Percentiles rank a stretch among this genome's conserved stretches.
These are phyloP conservation scores for Amphiprion ocellaris DNA, from an alignment of 2,113 vertebrate species.

Conservation along the genomic window DNA sequence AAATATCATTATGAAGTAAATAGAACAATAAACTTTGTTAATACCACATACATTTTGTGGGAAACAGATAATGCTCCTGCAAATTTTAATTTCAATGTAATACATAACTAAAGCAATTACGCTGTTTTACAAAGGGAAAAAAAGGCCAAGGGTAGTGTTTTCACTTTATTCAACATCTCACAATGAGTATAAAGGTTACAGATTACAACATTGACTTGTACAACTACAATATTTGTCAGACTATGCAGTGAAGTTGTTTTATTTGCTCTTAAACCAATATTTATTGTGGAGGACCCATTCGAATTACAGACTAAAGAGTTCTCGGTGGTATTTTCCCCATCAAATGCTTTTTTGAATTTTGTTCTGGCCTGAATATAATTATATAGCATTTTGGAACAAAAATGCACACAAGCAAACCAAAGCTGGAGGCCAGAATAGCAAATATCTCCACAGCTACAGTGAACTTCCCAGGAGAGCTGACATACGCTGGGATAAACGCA, in stretches of 20 bases:
- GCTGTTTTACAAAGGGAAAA: too few relatives aligned
- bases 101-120: too few relatives aligned
- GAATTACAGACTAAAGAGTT: neutral
- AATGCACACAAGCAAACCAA: conserved; percentile 70
- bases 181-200: neutral
- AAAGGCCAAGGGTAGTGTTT: too few relatives aligned
- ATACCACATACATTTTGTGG: too few relatives aligned
- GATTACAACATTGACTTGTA: neutral
- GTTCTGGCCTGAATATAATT: conserved; percentile 73
- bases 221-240: neutral
- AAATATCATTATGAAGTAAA: too few relatives aligned
- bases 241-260: neutral
- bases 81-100: too few relatives aligned
- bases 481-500: conserved; percentile 74
- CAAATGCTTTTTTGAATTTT: conserved; percentile 74
- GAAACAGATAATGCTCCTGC: too few relatives aligned
- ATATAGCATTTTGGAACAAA: conserved; percentile 79
- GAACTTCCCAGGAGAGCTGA: conserved; percentile 78
- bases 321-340: conserved; percentile 61
- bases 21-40: too few relatives aligned
- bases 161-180: conserved; percentile 13
- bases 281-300: too few relatives aligned
- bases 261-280: neutral
- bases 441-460: conserved; percentile 80
- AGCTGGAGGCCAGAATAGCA: conserved; percentile 74